Percentiles rank a stretch among this genome's conserved stretches.
phyloP scores from a whole-genome alignment of 2,113 vertebrate genomes.

The Thalassoma bifasciatum region DNA sequence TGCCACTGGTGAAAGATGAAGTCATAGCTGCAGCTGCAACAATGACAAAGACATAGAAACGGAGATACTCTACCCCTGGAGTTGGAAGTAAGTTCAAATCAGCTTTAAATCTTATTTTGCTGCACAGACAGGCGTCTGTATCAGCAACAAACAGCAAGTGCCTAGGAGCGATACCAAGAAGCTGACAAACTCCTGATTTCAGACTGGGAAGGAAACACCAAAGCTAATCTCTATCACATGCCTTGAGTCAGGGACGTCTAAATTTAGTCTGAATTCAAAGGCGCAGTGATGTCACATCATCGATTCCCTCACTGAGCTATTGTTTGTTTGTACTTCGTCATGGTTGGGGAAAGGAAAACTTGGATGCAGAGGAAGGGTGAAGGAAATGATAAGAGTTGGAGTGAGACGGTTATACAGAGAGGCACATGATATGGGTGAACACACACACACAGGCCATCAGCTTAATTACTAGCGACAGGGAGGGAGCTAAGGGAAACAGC shows the following conservation, averaged over 20 bases:
- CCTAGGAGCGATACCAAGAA: conserved; percentile 5
- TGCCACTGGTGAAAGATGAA: no score
- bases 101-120: neutral
- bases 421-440: conserved; percentile 40
- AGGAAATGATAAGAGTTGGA: conserved; percentile 54
- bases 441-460: conserved; percentile 66
- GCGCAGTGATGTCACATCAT: conserved; percentile 53
- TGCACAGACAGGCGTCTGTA: conserved; percentile 8
- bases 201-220: conserved; percentile 54
- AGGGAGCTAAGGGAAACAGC: conserved; percentile 64
- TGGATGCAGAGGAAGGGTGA: conserved; percentile 12
- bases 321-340: conserved; percentile 46
- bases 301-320: conserved; percentile 43
- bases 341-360: conserved; percentile 6
- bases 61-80: no score
- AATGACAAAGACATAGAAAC: no score
- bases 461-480: conserved; percentile 76
- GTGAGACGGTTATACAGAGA: conserved; percentile 37
- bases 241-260: conserved; percentile 57
- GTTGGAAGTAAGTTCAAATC: no score
- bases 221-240: conserved; percentile 53
- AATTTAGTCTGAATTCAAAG: conserved; percentile 62
- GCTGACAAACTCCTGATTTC: conserved; percentile 45
- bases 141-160: conserved; percentile 26
- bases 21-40: no score